These are phyloP conservation scores for Anguilla anguilla DNA, from an alignment of 2,797 vertebrate species.

Conservation along the genomic window DNA sequence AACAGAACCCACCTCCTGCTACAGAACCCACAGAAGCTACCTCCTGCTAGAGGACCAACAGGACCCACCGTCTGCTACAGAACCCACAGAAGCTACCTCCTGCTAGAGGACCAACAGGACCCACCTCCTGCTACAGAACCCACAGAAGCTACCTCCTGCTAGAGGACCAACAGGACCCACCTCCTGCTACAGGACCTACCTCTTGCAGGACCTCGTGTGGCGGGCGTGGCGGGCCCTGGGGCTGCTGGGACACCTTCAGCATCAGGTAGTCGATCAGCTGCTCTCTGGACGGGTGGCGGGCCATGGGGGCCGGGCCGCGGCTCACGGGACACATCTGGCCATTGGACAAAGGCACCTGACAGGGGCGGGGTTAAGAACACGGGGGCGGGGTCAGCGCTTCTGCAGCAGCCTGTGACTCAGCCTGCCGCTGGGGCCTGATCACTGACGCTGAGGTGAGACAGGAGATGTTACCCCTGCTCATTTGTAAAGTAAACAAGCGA, in stretches of 20 bases:
- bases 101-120: constrained; percentile 66
- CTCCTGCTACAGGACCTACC: constrained; percentile 71
- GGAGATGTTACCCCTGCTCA: too few species aligned
- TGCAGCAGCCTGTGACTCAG: background rate
- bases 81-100: constrained; percentile 86
- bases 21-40: constrained; percentile 70
- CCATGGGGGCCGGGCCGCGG: constrained; percentile 81
- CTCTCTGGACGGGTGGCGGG: constrained; percentile 91
- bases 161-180: constrained; percentile 70
- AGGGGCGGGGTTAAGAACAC: background rate
- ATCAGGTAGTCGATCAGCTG: constrained; percentile 96
- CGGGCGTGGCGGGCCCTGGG: constrained; percentile 76
- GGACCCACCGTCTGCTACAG: constrained; percentile 68
- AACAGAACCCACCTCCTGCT: constrained; percentile 81
- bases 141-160: constrained; percentile 81
- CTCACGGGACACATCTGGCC: constrained; percentile 87
- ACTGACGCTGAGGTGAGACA: too few species aligned
- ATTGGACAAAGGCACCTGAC: constrained; percentile 92
- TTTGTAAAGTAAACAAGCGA: too few species aligned
- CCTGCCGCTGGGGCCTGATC: background rate
- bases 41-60: constrained; percentile 56
- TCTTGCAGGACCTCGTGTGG: constrained; percentile 84
- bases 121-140: constrained; percentile 57
- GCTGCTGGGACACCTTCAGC: constrained; percentile 90
- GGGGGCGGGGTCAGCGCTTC: background rate